Evolutionary conservation across 2,888 invertebrate species (phyloP).

Genomic region (Rhamphomyia laevipes): DNA sequence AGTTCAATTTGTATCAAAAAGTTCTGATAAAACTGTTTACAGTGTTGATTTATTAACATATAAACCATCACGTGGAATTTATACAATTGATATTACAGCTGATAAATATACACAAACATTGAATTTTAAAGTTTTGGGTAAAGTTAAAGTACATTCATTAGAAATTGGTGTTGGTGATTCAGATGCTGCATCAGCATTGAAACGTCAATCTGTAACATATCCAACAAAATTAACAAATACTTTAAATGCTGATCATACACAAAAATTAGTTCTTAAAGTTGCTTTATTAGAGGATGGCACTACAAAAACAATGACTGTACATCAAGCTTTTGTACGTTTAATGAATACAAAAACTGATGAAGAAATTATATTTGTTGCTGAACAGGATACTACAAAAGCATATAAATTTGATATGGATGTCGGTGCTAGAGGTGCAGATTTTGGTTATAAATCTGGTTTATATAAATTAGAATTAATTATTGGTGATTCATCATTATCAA

Average conservation of each 20-base stretch:
- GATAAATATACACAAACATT: constrained; percentile 49
- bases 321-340: constrained; percentile 80
- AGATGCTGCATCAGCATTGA: constrained; percentile 76
- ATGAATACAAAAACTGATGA: constrained; percentile 51
- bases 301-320: constrained; percentile 58
- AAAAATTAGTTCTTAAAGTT: constrained; percentile 77
- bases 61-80: constrained; percentile 74
- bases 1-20: constrained; percentile 51
- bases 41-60: constrained; percentile 63
- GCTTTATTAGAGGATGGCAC: constrained; percentile 57
- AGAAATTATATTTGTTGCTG: constrained; percentile 90
- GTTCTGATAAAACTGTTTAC: constrained; percentile 57
- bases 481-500: constrained; percentile 83
- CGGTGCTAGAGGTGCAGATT: constrained; percentile 64
- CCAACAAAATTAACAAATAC: constrained; percentile 57
- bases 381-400: constrained; percentile 61
- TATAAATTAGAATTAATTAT: constrained; percentile 76
- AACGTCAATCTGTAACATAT: constrained; percentile 57
- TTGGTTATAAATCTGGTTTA: constrained; percentile 61
- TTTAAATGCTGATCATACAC: constrained; percentile 79
- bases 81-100: constrained; percentile 66
- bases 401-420: constrained; percentile 92
- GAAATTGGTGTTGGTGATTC: constrained; percentile 84
- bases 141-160: constrained; percentile 60
- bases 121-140: constrained; percentile 60